Evolutionary conservation across 2,797 vertebrate species (phyloP).

Genomic region (Lophius americanus): DNA sequence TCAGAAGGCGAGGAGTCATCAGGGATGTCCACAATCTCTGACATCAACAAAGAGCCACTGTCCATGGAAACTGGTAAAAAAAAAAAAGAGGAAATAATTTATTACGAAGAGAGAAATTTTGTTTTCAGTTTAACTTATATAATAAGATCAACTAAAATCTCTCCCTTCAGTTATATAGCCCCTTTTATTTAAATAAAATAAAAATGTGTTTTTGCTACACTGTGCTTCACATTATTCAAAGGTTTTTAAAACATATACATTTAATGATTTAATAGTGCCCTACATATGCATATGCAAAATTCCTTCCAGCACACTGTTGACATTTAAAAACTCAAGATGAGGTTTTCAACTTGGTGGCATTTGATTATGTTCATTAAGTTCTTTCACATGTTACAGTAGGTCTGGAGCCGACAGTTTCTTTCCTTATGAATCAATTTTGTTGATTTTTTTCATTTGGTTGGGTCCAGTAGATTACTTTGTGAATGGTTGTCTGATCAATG

Average conservation of each 20-base stretch:
- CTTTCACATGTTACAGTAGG: too few relatives aligned
- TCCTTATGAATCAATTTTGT: too few relatives aligned
- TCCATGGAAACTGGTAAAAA: slow-evolving; percentile 89
- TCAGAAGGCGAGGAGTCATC: slow-evolving; percentile 96
- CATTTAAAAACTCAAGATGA: background rate
- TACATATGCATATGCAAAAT: background rate
- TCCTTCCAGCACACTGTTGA: background rate
- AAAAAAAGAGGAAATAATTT: background rate
- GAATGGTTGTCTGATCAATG: background rate
- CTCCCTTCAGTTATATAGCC: background rate
- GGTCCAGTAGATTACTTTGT: background rate
- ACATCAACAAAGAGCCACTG: slow-evolving; percentile 93
- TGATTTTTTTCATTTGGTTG: too few relatives aligned
- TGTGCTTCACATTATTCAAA: too few relatives aligned
- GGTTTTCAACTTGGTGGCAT: background rate
- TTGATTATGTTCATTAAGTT: too few relatives aligned
- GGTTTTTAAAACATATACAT: background rate
- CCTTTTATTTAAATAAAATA: background rate
- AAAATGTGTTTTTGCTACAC: background rate
- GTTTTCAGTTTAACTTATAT: background rate
- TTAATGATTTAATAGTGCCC: background rate
- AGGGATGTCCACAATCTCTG: slow-evolving; percentile 92
- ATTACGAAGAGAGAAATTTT: background rate
- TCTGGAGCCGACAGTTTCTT: too few relatives aligned
- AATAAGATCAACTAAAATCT: background rate